Percentiles rank a stretch among this genome's conserved stretches.
phyloP scores from a whole-genome alignment of 2,113 vertebrate species.

The Ursus arctos region DNA sequence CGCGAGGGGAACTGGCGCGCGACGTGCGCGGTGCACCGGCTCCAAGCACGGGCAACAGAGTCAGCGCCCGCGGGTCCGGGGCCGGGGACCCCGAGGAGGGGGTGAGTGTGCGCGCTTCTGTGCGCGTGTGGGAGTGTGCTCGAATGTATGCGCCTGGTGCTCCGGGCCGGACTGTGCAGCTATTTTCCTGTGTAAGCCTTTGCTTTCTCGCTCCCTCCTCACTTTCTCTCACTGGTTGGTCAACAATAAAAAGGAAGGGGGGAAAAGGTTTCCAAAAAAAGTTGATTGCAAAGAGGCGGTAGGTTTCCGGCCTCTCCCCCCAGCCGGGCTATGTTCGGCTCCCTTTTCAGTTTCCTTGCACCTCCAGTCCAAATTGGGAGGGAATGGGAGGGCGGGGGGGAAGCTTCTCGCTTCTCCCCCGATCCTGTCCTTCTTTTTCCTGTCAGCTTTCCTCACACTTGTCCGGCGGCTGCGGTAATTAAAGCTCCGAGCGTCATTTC shows the following conservation, averaged over 20 bases:
- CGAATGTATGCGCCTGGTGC: slow-evolving; percentile 8
- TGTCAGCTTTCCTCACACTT: slow-evolving; percentile 76
- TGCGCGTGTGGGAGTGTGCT: slow-evolving; percentile 26
- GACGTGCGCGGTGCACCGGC: slow-evolving; percentile 19
- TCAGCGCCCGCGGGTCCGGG: background rate
- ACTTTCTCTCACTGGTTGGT: slow-evolving; percentile 77
- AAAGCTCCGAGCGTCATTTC: slow-evolving; percentile 80
- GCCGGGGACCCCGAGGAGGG: background rate
- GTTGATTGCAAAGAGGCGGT: slow-evolving; percentile 80
- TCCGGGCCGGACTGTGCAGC: slow-evolving; percentile 53
- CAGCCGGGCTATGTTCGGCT: slow-evolving; percentile 59
- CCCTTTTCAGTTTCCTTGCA: slow-evolving; percentile 51
- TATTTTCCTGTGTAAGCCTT: slow-evolving; percentile 39
- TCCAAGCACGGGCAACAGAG: background rate
- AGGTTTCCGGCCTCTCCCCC: slow-evolving; percentile 77
- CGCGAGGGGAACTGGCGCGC: slow-evolving; percentile 33
- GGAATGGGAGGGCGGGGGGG: background rate
- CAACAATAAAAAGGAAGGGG: slow-evolving; percentile 76
- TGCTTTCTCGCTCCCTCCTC: slow-evolving; percentile 35
- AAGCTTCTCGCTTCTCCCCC: slow-evolving; percentile 45
- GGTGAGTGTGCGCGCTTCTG: background rate
- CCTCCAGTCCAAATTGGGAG: slow-evolving; percentile 73
- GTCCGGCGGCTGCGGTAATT: slow-evolving; percentile 78
- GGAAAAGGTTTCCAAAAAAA: slow-evolving; percentile 79
- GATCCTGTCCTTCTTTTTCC: slow-evolving; percentile 56